Base-by-base conservation (phyloP, 1,140 invertebrate genomes). In the Cecropterus lyciades region DNA sequence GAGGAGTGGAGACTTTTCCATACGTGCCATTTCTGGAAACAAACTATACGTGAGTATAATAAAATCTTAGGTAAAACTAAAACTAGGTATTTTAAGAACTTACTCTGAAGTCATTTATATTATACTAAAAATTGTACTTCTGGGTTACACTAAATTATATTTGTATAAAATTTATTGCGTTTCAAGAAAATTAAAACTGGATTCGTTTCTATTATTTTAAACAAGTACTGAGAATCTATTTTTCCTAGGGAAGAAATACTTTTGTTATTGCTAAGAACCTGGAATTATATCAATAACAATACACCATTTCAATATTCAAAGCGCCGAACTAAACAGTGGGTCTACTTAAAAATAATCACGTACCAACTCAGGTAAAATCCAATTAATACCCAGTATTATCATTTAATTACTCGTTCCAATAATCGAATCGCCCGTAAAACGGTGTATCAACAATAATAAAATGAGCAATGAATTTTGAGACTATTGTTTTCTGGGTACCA, bases 1-100 rank as follows among this genome's bases (percentile, higher is more conserved):
- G 56, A 99, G 93, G 6, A 98, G 93, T 14, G 97, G 97, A 17
- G 97, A 98, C 91, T 99, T 98, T 87, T 98, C 97, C 94, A 98
- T 92, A 68, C 97, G 93, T 48, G 96, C 95, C 87, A 97, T 96
- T 93, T 97, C 96, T 96, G 93, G 7, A 94, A 94, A 52, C 83
- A 82, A 65, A 66, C 15, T 11, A 43, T 43, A 43, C n/a, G 6
- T 43, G 13, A 43, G 13, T 43, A 43, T 43, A n/a, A 43, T 2
- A n/a, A 37, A 11, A 37, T 70, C 62, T 49, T n/a, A n/a, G n/a
- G n/a, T n/a, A n/a, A n/a, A n/a, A n/a, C n/a, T n/a, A n/a, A n/a
- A n/a, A n/a, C n/a, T n/a, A n/a, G n/a, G n/a, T n/a, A n/a, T n/a
- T n/a, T n/a, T n/a, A n/a, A n/a, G n/a, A n/a, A n/a, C n/a, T n/a